These are phyloP conservation scores for Craseonycteris thonglongyai DNA, from an alignment of 2,113 vertebrate genomes.

Conservation along the genomic window DNA sequence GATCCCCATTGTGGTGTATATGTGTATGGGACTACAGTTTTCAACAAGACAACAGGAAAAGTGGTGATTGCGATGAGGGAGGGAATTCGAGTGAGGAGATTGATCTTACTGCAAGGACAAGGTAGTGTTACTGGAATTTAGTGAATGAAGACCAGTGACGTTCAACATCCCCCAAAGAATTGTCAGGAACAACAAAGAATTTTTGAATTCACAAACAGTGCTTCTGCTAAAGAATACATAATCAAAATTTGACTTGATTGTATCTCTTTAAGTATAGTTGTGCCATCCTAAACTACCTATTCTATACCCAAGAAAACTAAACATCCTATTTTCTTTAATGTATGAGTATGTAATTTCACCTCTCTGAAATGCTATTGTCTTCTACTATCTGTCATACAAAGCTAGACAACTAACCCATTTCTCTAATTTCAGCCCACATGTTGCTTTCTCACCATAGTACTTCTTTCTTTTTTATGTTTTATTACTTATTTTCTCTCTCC, in stretches of 20 bases:
- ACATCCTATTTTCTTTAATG: not conserved
- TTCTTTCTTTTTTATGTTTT: not conserved
- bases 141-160: not conserved
- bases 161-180: not conserved
- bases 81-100: rapidly evolving
- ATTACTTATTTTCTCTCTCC: not conserved
- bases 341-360: not conserved
- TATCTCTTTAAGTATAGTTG: not conserved
- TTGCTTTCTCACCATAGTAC: not conserved
- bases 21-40: not conserved
- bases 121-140: not conserved
- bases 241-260: rapidly evolving
- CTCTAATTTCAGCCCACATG: not conserved
- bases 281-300: not conserved
- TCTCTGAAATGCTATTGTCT: not conserved
- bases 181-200: not conserved
- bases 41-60: not conserved
- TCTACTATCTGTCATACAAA: not conserved
- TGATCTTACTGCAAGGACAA: not conserved
- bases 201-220: not conserved
- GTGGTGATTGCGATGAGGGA: too few species aligned
- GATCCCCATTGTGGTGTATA: rapidly evolving
- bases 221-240: not conserved
- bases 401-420: not conserved
- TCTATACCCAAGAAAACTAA: not conserved